phyloP scores from a whole-genome alignment of 2,797 vertebrate genomes.

The Danio kyathit region DNA sequence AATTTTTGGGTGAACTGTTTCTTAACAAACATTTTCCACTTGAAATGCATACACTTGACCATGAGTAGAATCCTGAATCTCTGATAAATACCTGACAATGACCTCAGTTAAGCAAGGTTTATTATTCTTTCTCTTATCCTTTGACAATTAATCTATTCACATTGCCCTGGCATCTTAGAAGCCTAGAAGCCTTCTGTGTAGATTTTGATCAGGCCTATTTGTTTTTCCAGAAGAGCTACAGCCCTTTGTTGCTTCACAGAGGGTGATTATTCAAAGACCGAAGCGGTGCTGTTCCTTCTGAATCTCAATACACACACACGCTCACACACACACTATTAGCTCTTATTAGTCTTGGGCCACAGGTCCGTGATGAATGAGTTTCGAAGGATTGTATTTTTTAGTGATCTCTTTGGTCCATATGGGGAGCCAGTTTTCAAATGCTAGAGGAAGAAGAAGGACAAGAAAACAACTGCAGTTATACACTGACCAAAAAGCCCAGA shows the following conservation, averaged over 20 bases:
- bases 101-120: constrained; percentile 13
- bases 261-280: constrained; percentile 73
- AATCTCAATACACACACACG: constrained; percentile 61
- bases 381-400: constrained; percentile 24
- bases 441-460: neutral
- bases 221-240: constrained; percentile 37
- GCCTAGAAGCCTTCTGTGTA: constrained; percentile 11
- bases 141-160: neutral
- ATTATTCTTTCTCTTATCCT: constrained; percentile 31
- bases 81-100: neutral
- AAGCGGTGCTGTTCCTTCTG: constrained; percentile 56
- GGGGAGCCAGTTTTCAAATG: constrained; percentile 8
- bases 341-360: constrained; percentile 54
- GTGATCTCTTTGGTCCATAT: constrained; percentile 10
- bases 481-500: constrained; percentile 13
- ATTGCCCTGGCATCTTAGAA: neutral
- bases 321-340: constrained; percentile 25
- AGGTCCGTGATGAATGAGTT: constrained; percentile 40
- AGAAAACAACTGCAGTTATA: neutral
- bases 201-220: constrained; percentile 38
- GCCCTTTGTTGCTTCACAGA: constrained; percentile 38
- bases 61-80: constrained; percentile 15
- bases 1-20: too few relatives aligned
- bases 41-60: constrained; percentile 9
- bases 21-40: constrained; percentile 31